phyloP scores from a whole-genome alignment of 2,888 invertebrate genomes.

The Dusona sp. region DNA sequence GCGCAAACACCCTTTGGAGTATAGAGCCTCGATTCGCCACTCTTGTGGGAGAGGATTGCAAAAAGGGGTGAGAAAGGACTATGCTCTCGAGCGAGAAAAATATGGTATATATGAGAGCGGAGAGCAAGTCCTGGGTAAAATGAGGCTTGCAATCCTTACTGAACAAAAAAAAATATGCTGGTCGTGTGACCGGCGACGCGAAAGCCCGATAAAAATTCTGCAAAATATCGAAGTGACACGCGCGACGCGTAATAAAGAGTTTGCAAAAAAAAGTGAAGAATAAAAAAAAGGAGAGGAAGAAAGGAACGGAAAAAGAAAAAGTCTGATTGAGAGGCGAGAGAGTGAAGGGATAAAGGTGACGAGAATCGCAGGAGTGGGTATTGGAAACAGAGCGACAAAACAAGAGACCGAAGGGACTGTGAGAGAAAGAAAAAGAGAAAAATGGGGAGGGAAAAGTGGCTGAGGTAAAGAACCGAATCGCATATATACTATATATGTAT shows the following conservation, averaged over 20 bases:
- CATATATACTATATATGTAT: constrained; percentile 41
- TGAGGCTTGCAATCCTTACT: not conserved
- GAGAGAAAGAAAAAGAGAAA: not conserved
- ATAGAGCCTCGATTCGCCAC: not conserved
- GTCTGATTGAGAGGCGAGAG: constrained; percentile 46
- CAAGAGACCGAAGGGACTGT: constrained; percentile 42
- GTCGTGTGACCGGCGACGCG: constrained; percentile 19
- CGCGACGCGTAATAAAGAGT: constrained; percentile 63
- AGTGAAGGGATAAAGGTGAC: constrained; percentile 57
- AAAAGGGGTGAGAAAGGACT: not conserved
- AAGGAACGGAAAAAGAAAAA: constrained; percentile 27
- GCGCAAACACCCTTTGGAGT: constrained; percentile 1
- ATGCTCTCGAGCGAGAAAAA: not conserved
- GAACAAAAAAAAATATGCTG: constrained; percentile 15
- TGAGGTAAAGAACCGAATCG: constrained; percentile 57
- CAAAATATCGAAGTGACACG: constrained; percentile 72
- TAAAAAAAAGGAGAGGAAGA: constrained; percentile 19
- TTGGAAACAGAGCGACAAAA: constrained; percentile 52
- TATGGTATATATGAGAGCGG: constrained; percentile 8
- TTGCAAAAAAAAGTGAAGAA: constrained; percentile 32
- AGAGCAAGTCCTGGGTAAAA: constrained; percentile 19
- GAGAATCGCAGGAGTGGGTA: constrained; percentile 12
- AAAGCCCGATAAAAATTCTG: constrained; percentile 64
- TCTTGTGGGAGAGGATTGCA: not conserved
- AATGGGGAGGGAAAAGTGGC: constrained; percentile 57